Conservation (phyloP, 2,113 vertebrate genomes). For the Hylia prasina region DNA sequence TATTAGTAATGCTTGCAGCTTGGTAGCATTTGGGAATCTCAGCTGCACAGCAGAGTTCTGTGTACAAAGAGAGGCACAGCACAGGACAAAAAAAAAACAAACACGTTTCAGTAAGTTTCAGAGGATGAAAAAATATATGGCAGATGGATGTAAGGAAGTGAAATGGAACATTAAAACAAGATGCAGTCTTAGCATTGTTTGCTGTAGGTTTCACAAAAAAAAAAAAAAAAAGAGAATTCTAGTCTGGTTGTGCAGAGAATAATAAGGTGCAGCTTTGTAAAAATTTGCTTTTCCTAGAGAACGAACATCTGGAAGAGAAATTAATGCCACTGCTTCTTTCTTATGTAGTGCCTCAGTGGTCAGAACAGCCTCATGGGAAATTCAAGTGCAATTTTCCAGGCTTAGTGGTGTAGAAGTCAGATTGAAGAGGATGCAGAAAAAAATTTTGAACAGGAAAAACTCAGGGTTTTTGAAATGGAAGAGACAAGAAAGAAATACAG, state of each 20-base stretch:
- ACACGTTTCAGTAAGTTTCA: background rate
- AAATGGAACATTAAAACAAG: background rate
- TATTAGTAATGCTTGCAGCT: background rate
- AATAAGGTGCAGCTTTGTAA: slow-evolving; percentile 22
- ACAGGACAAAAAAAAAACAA: background rate
- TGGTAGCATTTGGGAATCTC: background rate
- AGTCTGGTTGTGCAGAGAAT: background rate
- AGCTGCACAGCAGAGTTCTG: background rate
- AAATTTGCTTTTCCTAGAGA: slow-evolving; percentile 21
- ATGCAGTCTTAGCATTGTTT: background rate
- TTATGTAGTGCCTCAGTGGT: background rate
- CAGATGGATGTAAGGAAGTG: background rate
- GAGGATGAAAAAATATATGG: background rate
- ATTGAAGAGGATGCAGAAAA: background rate
- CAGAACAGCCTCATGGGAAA: background rate
- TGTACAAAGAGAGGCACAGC: background rate
- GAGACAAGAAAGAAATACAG: background rate
- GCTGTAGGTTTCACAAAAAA: background rate
- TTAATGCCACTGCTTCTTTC: slow-evolving; percentile 9
- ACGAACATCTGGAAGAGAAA: slow-evolving; percentile 22
- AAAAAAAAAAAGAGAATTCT: background rate
- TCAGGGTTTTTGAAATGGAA: background rate
- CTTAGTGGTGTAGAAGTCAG: background rate
- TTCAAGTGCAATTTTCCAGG: background rate
- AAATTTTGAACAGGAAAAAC: background rate